A percentile compares a stretch with the other conserved stretches of the same genome.
These are phyloP conservation scores for Plecturocebus donacophilus DNA, from an alignment of 2,113 vertebrate species.

Conservation along the genomic window DNA sequence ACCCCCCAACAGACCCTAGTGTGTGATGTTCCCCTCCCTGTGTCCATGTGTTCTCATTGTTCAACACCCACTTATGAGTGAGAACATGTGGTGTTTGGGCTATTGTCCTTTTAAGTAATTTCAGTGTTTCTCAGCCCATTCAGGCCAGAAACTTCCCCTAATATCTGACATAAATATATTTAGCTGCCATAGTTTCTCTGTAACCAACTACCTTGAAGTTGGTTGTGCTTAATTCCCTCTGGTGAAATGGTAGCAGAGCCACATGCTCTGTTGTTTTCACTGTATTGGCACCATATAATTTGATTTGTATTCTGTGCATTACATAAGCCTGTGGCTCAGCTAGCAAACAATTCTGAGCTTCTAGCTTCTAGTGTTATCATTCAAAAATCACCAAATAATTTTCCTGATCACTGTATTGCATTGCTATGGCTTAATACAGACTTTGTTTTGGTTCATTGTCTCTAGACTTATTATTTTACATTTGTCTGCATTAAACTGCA, in stretches of 20 bases:
- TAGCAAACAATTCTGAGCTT: conserved; percentile 35
- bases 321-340: conserved; percentile 54
- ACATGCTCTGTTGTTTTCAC: background rate
- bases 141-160: background rate
- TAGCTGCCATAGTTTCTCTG: background rate
- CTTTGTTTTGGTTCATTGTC: conserved; percentile 75
- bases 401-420: conserved; percentile 65
- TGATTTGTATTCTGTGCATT: conserved; percentile 54
- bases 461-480: conserved; percentile 75
- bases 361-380: conserved; percentile 33
- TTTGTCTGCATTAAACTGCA: conserved; percentile 68
- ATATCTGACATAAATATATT: conserved; percentile 17
- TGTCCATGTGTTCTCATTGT: too few relatives aligned
- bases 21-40: too few relatives aligned
- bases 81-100: too few relatives aligned
- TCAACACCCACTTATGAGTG: too few relatives aligned
- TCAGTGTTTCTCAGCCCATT: background rate
- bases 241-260: background rate
- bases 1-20: too few relatives aligned
- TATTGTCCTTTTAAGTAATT: conserved; percentile 19
- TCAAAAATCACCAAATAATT: conserved; percentile 63
- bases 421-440: background rate
- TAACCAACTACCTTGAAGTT: conserved; percentile 2
- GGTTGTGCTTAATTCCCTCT: background rate
- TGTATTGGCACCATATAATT: background rate